A percentile compares a stretch with the other conserved stretches of the same genome.
Evolutionary conservation across 2,113 vertebrate species (phyloP).

Genomic region (Chloropsis hardwickii): DNA sequence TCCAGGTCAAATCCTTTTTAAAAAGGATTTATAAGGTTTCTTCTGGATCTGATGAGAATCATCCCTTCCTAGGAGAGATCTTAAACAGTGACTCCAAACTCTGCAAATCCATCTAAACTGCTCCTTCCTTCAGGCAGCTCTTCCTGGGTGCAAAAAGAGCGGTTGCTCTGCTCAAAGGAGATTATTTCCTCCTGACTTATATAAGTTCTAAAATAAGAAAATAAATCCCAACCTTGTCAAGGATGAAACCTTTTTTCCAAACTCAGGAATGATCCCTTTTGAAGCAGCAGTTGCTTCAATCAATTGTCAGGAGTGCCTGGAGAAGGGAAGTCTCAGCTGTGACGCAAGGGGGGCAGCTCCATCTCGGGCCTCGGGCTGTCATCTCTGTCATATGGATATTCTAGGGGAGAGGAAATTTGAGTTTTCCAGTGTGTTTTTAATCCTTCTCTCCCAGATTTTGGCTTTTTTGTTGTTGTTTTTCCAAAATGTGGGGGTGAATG

Average conservation of each 20-base stretch:
- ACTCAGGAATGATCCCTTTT: background rate
- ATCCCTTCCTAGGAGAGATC: background rate
- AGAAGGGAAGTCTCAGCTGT: background rate
- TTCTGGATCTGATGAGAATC: background rate
- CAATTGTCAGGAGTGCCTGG: background rate
- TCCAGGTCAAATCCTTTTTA: background rate
- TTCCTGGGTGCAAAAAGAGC: background rate
- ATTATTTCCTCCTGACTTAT: constrained; percentile 45
- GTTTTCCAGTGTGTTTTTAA: background rate
- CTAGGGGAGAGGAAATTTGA: background rate
- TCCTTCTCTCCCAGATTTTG: background rate
- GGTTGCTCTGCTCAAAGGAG: constrained; percentile 12
- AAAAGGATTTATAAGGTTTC: background rate
- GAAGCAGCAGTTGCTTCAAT: background rate
- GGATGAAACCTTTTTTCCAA: background rate
- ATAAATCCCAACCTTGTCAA: constrained; percentile 36
- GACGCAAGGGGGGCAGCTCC: background rate
- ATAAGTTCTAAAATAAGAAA: constrained; percentile 60
- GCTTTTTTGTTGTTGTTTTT: background rate
- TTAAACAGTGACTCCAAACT: background rate
- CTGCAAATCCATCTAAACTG: background rate
- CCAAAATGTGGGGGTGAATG: rapidly evolving
- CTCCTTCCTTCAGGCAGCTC: background rate
- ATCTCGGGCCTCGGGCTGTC: rapidly evolving
- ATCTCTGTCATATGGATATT: rapidly evolving